Evolutionary conservation across 2,797 vertebrate genomes (phyloP), one percentile per base, ranked within the genome.

Genomic region (Chloroceryle inda): DNA sequence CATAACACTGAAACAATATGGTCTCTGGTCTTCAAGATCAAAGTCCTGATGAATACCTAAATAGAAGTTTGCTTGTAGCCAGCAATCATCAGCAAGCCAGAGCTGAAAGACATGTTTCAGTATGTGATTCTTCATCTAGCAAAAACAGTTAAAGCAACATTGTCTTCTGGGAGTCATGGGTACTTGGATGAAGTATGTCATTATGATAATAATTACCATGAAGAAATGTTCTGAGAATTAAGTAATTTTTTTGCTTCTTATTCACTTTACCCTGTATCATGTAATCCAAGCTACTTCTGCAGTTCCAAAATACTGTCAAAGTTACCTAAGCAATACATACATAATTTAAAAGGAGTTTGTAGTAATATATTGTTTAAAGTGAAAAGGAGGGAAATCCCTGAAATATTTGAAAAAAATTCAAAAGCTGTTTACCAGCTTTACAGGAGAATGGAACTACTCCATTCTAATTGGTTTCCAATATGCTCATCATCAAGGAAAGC

Each of bases 1-100:
- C 96, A 99, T 96, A 76, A 99, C 97, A 67, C 98, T 99, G 98
- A 99, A 99, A 98, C 99, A 98, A 96, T 99, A 99, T 1, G 98
- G 98, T 78, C 98, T 98, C 49, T 97, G 97, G 94, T 99, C 98
- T 97, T 98, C 98, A 93, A 98, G 96, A 74, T 99, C 98, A 2
- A 98, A 98, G 37, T 99, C 98, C 84, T 98, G 98, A 76, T 99
- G 98, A 85, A 99, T 98, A 63, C 99, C 98, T 97, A 99, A 97
- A 97, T 98, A 98, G 40, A 99, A 96, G 95, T 98, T 98, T 58
- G 98, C 98, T 98, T 99, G 99, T n/a, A 99, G 98, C 99, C 99
- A 99, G 98, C 98, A 99, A 98, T 99, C 98, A 82, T 99, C 99
- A 33, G 98, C 97, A 97, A 99, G 98, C 98, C 99, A 99, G 95